A percentile compares a stretch with the other conserved stretches of the same genome.
These are phyloP conservation scores for Orthonevra nobilis DNA, from an alignment of 2,888 invertebrate genomes.

Conservation along the genomic window DNA sequence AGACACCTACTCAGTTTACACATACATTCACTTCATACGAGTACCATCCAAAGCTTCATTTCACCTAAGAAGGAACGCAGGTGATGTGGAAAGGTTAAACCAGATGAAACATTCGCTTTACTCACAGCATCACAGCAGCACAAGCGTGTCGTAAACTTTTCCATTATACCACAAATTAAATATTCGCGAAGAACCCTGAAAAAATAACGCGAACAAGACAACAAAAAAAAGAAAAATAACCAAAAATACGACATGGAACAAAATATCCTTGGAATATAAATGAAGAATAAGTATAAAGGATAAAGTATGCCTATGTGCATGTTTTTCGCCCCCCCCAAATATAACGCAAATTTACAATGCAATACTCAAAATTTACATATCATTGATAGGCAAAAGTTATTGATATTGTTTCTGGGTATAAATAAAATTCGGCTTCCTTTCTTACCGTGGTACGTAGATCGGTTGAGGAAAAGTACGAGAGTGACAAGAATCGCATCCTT, in stretches of 20 bases:
- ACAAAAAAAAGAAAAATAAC: neutral
- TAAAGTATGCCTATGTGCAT: slow-evolving; percentile 13
- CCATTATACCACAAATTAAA: slow-evolving; percentile 54
- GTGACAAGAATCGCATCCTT: neutral
- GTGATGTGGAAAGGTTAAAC: slow-evolving; percentile 12
- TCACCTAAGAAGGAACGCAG: too few species aligned
- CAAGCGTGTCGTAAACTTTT: slow-evolving; percentile 49
- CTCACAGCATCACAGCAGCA: neutral
- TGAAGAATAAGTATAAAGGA: slow-evolving; percentile 42
- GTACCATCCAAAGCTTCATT: too few species aligned
- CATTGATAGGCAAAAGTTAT: slow-evolving; percentile 58
- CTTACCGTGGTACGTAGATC: too few species aligned
- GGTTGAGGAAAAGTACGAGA: neutral
- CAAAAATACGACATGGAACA: neutral
- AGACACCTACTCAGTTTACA: too few species aligned
- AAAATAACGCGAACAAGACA: too few species aligned
- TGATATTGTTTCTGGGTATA: slow-evolving; percentile 45
- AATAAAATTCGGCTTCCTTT: slow-evolving; percentile 40
- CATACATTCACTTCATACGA: too few species aligned
- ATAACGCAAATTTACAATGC: slow-evolving; percentile 47
- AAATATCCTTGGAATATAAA: slow-evolving; percentile 44
- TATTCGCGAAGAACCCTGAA: slow-evolving; percentile 23
- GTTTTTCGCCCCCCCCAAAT: slow-evolving; percentile 23
- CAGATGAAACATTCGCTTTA: neutral
- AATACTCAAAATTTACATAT: slow-evolving; percentile 47